A percentile compares a stretch with the other conserved stretches of the same genome.
Evolutionary conservation across 2,113 vertebrate species (phyloP).

Genomic region (Pterophyllum scalare): DNA sequence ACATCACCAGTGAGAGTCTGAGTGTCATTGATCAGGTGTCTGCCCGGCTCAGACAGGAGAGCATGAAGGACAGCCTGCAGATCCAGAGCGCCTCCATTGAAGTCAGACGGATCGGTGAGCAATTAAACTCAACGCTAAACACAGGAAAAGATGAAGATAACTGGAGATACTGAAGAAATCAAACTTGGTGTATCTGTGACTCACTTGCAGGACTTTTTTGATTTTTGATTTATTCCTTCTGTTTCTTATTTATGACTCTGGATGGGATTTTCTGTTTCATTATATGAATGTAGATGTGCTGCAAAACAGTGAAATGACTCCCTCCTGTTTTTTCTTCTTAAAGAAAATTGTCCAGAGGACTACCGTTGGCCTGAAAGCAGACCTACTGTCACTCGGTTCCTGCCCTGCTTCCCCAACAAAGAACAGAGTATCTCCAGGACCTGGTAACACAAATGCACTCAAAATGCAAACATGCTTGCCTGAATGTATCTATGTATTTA

Average conservation of each 20-base stretch:
- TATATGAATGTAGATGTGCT: neutral
- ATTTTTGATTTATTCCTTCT: neutral
- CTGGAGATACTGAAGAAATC: neutral
- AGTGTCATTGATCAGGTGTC: slow-evolving; percentile 73
- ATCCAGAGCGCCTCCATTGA: slow-evolving; percentile 57
- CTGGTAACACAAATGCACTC: slow-evolving; percentile 81
- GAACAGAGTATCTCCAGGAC: slow-evolving; percentile 83
- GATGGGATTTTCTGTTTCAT: neutral
- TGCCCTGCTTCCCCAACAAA: slow-evolving; percentile 85
- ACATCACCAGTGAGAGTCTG: slow-evolving; percentile 82
- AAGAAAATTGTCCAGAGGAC: slow-evolving; percentile 85
- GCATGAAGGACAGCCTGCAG: slow-evolving; percentile 73
- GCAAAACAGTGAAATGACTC: neutral
- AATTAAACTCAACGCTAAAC: neutral
- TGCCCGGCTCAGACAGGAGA: slow-evolving; percentile 74
- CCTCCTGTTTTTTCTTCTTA: neutral
- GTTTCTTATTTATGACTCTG: neutral
- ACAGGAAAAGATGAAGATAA: neutral
- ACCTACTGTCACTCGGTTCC: slow-evolving; percentile 74
- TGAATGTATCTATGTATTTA: no score
- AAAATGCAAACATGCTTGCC: no score
- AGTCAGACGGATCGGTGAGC: slow-evolving; percentile 83
- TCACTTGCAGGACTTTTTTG: neutral
- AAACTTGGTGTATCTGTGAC: neutral
- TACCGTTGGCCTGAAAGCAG: slow-evolving; percentile 85